Percentiles rank a stretch among this genome's conserved stretches.
These are phyloP conservation scores for Heterotilapia buettikoferi DNA, from an alignment of 2,113 vertebrate species.

Conservation along the genomic window DNA sequence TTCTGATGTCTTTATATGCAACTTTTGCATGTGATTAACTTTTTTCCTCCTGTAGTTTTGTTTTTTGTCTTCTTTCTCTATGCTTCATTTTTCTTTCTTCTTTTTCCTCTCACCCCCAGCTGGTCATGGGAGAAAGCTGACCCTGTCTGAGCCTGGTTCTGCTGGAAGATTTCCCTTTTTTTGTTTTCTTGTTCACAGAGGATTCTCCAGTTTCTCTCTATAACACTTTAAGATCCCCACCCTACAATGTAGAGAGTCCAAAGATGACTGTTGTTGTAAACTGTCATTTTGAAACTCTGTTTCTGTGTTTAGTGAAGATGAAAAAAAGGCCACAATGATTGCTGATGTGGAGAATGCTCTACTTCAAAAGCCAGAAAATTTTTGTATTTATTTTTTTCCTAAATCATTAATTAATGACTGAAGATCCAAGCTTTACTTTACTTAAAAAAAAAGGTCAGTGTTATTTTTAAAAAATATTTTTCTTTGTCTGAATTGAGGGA, in stretches of 20 bases:
- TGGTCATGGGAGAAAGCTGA: not conserved
- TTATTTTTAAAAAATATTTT: fast-evolving
- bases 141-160: not conserved
- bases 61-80: not conserved
- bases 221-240: not conserved
- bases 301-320: not conserved
- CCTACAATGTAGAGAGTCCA: not conserved
- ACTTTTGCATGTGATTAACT: not conserved
- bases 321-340: not conserved
- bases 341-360: not conserved
- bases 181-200: not conserved
- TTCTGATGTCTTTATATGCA: not conserved
- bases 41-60: not conserved
- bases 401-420: not conserved
- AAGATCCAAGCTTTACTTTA: not conserved
- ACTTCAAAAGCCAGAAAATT: not conserved
- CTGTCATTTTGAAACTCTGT: not conserved
- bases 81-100: not conserved
- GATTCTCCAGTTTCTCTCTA: not conserved
- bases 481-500: not conserved
- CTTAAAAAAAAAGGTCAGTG: not conserved
- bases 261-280: not conserved
- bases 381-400: not conserved
- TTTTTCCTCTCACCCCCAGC: not conserved
- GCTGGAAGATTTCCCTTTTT: not conserved